Conservation (phyloP, 2,888 invertebrate genomes). For the Melipona beecheii region DNA sequence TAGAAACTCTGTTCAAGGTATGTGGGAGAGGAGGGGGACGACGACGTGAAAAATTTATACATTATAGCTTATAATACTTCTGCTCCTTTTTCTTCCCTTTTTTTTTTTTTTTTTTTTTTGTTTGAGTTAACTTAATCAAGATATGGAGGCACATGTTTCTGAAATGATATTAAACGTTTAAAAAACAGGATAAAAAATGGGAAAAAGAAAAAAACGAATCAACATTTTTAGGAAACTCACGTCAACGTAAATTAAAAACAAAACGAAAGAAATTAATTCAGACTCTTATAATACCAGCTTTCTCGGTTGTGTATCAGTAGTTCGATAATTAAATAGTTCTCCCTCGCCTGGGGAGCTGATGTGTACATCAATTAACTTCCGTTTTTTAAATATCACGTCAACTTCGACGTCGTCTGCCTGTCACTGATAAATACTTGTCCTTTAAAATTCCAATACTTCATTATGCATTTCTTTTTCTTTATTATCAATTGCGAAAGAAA, state of each 20-base stretch:
- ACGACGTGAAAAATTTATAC: constrained; percentile 74
- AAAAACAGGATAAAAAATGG: neutral
- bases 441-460: constrained; percentile 25
- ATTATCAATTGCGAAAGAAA: neutral
- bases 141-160: constrained; percentile 8
- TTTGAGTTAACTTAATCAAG: constrained; percentile 40
- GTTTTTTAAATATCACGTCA: constrained; percentile 38
- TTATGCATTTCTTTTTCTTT: neutral
- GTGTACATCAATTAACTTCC: constrained; percentile 27
- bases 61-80: constrained; percentile 70
- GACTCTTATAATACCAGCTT: constrained; percentile 52
- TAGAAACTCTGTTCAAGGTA: constrained; percentile 63
- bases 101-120: neutral
- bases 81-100: constrained; percentile 5
- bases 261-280: neutral
- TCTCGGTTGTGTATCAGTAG: constrained; percentile 54
- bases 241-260: constrained; percentile 20
- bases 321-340: constrained; percentile 49
- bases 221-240: constrained; percentile 1
- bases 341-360: constrained; percentile 60
- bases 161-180: constrained; percentile 10
- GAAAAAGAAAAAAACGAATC: neutral
- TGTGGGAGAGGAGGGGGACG: constrained; percentile 17
- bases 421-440: neutral
- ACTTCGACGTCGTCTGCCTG: neutral